Conservation (phyloP, 2,888 invertebrate genomes). For the Himalopsyche kuldschensis region DNA sequence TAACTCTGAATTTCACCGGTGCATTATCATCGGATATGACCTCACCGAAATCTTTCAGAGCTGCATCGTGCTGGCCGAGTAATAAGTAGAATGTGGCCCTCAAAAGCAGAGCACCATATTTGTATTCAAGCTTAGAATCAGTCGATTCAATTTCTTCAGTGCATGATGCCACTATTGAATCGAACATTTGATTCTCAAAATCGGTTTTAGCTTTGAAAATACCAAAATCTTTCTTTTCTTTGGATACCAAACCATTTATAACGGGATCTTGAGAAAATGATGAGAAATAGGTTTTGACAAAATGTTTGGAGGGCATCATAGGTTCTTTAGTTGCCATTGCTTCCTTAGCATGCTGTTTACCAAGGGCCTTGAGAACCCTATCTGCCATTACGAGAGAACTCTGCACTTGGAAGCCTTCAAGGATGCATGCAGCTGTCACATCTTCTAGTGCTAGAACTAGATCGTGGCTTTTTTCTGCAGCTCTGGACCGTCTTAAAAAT, state of each 20-base stretch:
- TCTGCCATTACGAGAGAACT: conserved; percentile 82
- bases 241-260: conserved; percentile 53
- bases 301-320: conserved; percentile 81
- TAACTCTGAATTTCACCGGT: conserved; percentile 67
- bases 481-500: conserved; percentile 79
- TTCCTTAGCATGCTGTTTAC: conserved; percentile 73
- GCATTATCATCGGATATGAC: conserved; percentile 67
- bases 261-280: conserved; percentile 89
- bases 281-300: conserved; percentile 83
- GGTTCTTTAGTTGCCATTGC: conserved; percentile 69
- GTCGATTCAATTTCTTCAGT: conserved; percentile 71
- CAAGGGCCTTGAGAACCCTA: conserved; percentile 81
- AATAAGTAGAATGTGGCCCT: conserved; percentile 83
- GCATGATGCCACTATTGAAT: conserved; percentile 77
- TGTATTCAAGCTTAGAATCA: conserved; percentile 58
- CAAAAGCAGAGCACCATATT: conserved; percentile 74
- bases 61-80: conserved; percentile 72
- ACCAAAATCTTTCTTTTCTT: conserved; percentile 51
- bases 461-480: conserved; percentile 78
- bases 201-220: conserved; percentile 76
- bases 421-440: conserved; percentile 87
- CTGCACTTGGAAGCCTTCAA: conserved; percentile 86
- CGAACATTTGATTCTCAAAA: conserved; percentile 71
- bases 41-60: conserved; percentile 70
- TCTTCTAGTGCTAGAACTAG: conserved; percentile 85